Evolutionary conservation across 2,113 vertebrate species (phyloP).

Genomic region (Syngnathus typhle): DNA sequence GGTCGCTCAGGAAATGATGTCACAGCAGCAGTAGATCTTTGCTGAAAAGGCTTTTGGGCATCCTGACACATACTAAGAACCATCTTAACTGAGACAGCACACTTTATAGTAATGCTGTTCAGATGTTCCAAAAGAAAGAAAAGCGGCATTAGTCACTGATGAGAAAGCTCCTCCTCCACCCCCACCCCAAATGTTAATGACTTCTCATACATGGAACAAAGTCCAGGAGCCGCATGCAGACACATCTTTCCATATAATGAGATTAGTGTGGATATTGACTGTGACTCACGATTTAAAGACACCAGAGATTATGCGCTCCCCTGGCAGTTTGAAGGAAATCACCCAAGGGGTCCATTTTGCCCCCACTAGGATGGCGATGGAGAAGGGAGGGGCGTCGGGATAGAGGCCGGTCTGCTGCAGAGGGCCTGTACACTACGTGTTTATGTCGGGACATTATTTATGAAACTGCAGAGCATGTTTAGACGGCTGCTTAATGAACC

Average conservation of each 20-base stretch:
- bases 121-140: conserved; percentile 12
- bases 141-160: conserved; percentile 5
- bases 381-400: neutral
- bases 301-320: conserved; percentile 23
- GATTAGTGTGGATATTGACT: conserved; percentile 22
- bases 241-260: conserved; percentile 21
- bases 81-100: conserved; percentile 26
- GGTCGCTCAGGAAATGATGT: conserved; percentile 60
- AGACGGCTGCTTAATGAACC: conserved; percentile 30
- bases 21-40: conserved; percentile 56
- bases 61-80: neutral
- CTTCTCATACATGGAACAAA: conserved; percentile 29
- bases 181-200: conserved; percentile 21
- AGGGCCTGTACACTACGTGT: conserved; percentile 27
- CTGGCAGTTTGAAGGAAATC: conserved; percentile 36
- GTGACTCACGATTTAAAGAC: conserved; percentile 53
- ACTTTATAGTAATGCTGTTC: conserved; percentile 18
- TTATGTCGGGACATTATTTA: conserved; percentile 22
- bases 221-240: conserved; percentile 19
- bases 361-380: conserved; percentile 41
- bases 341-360: conserved; percentile 41
- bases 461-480: conserved; percentile 38
- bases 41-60: conserved; percentile 48
- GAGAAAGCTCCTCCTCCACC: neutral
- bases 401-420: neutral